Base-by-base conservation (phyloP, 2,888 invertebrate genomes). In the Pseudococcus viburni region DNA sequence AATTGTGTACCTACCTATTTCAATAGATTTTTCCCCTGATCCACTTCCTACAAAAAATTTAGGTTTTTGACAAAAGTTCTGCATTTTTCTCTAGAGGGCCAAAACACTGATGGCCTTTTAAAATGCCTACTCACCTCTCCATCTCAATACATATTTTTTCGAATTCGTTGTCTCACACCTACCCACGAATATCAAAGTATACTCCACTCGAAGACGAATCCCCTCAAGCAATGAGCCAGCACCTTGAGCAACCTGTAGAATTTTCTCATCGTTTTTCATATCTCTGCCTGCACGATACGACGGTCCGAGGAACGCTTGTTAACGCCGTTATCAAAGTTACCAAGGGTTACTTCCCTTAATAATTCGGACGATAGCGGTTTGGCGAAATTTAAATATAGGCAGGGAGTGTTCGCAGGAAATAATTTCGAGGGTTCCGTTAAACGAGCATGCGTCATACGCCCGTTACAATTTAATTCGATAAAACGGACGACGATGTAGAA, bases 401-500 rank as follows among this genome's bases (percentile, higher is more conserved):
- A 77, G 87, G 77, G 64, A 39, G 42, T 6, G 39, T 39, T 59
- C 51, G 85, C 85, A 85, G 55, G 19, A 42, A 55, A 55, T 64
- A 64, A 86, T 86, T 86, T 86, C 64, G 73, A 86, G 86, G 86
- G 86, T 68, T 46, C 68, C 86, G 39, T 86, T 86, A 86, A 86
- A 86, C 87, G 87, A 87, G 87, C 73, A 88, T 88, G 88, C 88
- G 88, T 88, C 88, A 80, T 59, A 59, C 88, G 88, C 48, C 73
- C 88, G 88, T 88, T 83, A 88, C 88, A 88, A 88, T 88, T 88
- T 88, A 88, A 88, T 88, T 80, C 83, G 88, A 88, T 88, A 88
- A 88, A 88, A 88, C 68, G 84, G 26, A 17, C 59, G 46, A 19
- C 51, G 46, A 68, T 64, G 84, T 64, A 88, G 84, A 64, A 84